Evolutionary conservation across 1,140 invertebrate species (phyloP).

Genomic region (Bombus superbus): DNA sequence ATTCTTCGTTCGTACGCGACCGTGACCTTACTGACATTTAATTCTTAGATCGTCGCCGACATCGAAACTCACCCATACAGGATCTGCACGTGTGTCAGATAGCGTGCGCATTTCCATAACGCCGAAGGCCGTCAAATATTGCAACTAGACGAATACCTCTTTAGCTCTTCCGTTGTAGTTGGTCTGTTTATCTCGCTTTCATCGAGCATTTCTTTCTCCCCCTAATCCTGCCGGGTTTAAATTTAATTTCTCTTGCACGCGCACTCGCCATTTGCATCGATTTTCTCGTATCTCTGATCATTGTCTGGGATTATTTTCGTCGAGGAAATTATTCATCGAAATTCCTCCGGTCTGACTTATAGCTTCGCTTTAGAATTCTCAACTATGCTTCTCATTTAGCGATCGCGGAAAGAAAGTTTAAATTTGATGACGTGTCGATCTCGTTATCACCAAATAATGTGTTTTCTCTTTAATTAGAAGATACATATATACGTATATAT

Average conservation of each 20-base stretch:
- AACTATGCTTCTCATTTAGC: not conserved
- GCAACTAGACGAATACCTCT: conserved; percentile 20
- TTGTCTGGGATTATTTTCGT: not conserved
- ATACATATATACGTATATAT: not conserved
- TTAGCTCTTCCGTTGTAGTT: not conserved
- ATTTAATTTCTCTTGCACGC: not conserved
- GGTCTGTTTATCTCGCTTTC: conserved; percentile 27
- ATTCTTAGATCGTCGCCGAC: conserved; percentile 43
- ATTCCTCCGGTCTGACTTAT: not conserved
- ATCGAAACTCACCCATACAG: conserved; percentile 46
- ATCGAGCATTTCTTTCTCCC: not conserved
- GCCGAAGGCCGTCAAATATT: conserved; percentile 41
- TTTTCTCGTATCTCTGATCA: not conserved
- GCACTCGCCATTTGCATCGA: conserved; percentile 12
- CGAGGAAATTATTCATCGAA: not conserved
- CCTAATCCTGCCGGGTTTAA: not conserved
- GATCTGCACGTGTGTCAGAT: conserved; percentile 35
- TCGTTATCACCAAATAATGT: not conserved
- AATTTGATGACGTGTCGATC: not conserved
- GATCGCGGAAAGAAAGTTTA: not conserved
- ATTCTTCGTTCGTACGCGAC: conserved; percentile 45
- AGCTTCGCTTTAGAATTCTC: not conserved
- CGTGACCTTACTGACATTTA: conserved; percentile 64
- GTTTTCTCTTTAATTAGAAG: not conserved
- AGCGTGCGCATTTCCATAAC: conserved; percentile 50